Evolutionary conservation across 2,888 invertebrate genomes (phyloP).

Genomic region (Eledone cirrhosa): DNA sequence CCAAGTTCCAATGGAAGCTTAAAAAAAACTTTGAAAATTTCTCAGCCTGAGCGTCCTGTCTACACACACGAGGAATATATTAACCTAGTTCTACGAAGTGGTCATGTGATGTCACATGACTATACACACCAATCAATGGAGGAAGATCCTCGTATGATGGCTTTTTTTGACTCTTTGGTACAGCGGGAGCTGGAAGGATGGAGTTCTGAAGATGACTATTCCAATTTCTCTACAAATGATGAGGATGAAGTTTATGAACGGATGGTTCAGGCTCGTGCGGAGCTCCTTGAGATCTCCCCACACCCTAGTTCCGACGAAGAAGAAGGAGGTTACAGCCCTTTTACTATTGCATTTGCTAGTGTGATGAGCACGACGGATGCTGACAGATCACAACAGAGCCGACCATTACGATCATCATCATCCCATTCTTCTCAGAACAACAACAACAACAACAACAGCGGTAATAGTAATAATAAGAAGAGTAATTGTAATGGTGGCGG

Average conservation of each 20-base stretch:
- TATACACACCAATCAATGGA: slow-evolving; percentile 86
- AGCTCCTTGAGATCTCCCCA: slow-evolving; percentile 31
- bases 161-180: slow-evolving; percentile 92
- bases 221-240: slow-evolving; percentile 42
- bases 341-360: slow-evolving; percentile 55
- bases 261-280: slow-evolving; percentile 46
- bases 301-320: slow-evolving; percentile 33
- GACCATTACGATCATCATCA: neutral
- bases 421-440: neutral
- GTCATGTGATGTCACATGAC: slow-evolving; percentile 80
- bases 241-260: slow-evolving; percentile 48
- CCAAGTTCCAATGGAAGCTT: slow-evolving; percentile 65
- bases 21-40: slow-evolving; percentile 11
- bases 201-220: slow-evolving; percentile 53
- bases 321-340: slow-evolving; percentile 43
- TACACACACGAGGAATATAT: slow-evolving; percentile 78
- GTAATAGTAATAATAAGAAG: neutral
- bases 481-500: neutral
- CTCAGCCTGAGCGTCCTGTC: slow-evolving; percentile 52
- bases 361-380: slow-evolving; percentile 49
- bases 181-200: slow-evolving; percentile 85
- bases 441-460: neutral
- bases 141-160: slow-evolving; percentile 95
- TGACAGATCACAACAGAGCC: slow-evolving; percentile 25
- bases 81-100: slow-evolving; percentile 80